Percentiles rank a stretch among this genome's conserved stretches.
Conservation (phyloP, 2,888 invertebrate genomes). For the Cantharis flavilabris region DNA sequence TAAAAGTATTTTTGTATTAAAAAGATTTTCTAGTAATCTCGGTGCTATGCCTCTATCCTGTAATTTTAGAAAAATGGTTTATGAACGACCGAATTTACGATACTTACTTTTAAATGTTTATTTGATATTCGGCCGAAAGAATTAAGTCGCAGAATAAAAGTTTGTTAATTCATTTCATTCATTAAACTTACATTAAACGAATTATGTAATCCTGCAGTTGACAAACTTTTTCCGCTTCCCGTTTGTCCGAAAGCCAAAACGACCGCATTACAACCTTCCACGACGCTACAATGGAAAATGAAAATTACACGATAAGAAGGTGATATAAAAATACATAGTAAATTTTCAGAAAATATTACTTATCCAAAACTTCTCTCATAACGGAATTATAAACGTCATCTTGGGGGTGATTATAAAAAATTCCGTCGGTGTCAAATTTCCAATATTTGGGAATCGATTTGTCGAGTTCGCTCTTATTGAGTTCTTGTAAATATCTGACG, state of each 20-base stretch:
- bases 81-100: background rate
- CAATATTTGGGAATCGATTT: slow-evolving; percentile 47
- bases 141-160: too few relatives aligned
- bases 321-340: background rate
- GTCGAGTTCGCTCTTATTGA: slow-evolving; percentile 34
- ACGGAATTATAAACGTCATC: slow-evolving; percentile 47
- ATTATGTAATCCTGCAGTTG: slow-evolving; percentile 46
- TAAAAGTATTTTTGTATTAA: slow-evolving; percentile 41
- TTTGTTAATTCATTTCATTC: too few relatives aligned
- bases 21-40: slow-evolving; percentile 49
- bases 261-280: slow-evolving; percentile 48
- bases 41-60: slow-evolving; percentile 56
- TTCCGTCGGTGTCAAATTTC: slow-evolving; percentile 52
- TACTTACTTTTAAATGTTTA: too few relatives aligned
- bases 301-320: background rate
- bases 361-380: slow-evolving; percentile 46
- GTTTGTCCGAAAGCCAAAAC: slow-evolving; percentile 55
- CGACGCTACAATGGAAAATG: slow-evolving; percentile 40
- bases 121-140: background rate
- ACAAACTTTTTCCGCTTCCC: slow-evolving; percentile 53
- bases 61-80: slow-evolving; percentile 19
- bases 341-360: slow-evolving; percentile 41
- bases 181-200: slow-evolving; percentile 36
- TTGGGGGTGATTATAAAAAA: slow-evolving; percentile 52
- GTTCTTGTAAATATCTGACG: slow-evolving; percentile 49